phyloP scores from a whole-genome alignment of 2,113 vertebrate genomes.

The Zingel zingel region DNA sequence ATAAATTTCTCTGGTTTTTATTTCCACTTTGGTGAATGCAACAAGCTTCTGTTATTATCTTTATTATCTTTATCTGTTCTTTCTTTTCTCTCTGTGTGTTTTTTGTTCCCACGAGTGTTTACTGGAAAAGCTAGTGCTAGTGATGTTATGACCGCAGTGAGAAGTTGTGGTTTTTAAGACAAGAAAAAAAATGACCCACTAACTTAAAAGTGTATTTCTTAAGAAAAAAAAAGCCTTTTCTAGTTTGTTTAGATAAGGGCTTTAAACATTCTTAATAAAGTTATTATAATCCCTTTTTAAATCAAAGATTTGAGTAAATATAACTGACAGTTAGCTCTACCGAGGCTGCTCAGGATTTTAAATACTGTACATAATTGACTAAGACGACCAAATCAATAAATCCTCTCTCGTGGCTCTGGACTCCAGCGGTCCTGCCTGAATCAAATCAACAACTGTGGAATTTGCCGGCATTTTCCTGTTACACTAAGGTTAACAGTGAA shows the following conservation, averaged over 20 bases:
- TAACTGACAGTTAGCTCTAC: background rate
- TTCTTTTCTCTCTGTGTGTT: background rate
- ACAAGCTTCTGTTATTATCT: background rate
- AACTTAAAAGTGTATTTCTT: background rate
- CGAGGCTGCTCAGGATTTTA: slow-evolving; percentile 28
- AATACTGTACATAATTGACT: slow-evolving; percentile 38
- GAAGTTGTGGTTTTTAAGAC: slow-evolving; percentile 10
- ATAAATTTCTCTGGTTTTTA: background rate
- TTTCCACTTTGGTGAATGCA: too few species aligned
- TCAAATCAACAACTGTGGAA: slow-evolving; percentile 38
- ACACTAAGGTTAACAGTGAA: background rate
- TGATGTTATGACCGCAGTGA: slow-evolving; percentile 10
- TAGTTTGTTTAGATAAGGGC: background rate
- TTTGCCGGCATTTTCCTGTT: slow-evolving; percentile 26
- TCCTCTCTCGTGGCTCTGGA: slow-evolving; percentile 9
- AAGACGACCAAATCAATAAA: slow-evolving; percentile 45
- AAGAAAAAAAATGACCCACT: background rate
- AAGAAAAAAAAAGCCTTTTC: background rate
- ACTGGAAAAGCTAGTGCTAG: background rate
- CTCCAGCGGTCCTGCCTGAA: slow-evolving; percentile 7
- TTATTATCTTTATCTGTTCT: background rate
- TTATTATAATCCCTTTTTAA: background rate
- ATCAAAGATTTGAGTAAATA: background rate
- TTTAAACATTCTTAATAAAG: background rate
- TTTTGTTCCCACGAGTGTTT: background rate